phyloP scores from a whole-genome alignment of 2,888 invertebrate species.

The Trachelus tabidus region DNA sequence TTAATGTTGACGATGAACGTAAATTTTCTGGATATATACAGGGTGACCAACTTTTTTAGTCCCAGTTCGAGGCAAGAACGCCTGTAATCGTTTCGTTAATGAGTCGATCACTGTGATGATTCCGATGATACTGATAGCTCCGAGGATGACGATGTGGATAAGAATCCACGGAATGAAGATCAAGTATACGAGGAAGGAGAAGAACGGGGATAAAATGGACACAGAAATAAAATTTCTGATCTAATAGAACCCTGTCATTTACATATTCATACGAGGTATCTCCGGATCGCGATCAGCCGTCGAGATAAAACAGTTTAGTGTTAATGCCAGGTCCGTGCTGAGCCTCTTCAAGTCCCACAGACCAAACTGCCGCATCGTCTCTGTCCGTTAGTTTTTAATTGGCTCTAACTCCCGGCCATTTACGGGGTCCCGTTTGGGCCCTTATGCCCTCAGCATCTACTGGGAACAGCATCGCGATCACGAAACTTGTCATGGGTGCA shows the following conservation, averaged over 20 bases:
- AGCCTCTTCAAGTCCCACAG: not conserved
- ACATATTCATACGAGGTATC: conserved; percentile 19
- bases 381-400: conserved; percentile 18
- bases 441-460: too few relatives aligned
- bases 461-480: too few relatives aligned
- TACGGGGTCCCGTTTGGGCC: not conserved
- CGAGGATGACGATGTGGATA: too few relatives aligned
- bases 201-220: conserved; percentile 16
- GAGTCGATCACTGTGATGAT: too few relatives aligned
- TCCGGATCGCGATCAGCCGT: conserved; percentile 9
- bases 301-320: conserved; percentile 14
- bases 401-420: conserved; percentile 8
- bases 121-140: too few relatives aligned
- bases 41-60: too few relatives aligned
- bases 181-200: conserved; percentile 9
- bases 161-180: too few relatives aligned
- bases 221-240: not conserved
- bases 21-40: too few relatives aligned
- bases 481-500: too few relatives aligned
- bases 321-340: conserved; percentile 12
- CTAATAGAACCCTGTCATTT: conserved; percentile 14
- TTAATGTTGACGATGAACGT: too few relatives aligned
- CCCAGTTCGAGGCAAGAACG: too few relatives aligned
- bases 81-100: too few relatives aligned
- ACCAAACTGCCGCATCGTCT: not conserved